Evolutionary conservation across 1,140 invertebrate genomes (phyloP), one percentile per base, ranked within the genome.

Genomic region (Cephus cinctus): DNA sequence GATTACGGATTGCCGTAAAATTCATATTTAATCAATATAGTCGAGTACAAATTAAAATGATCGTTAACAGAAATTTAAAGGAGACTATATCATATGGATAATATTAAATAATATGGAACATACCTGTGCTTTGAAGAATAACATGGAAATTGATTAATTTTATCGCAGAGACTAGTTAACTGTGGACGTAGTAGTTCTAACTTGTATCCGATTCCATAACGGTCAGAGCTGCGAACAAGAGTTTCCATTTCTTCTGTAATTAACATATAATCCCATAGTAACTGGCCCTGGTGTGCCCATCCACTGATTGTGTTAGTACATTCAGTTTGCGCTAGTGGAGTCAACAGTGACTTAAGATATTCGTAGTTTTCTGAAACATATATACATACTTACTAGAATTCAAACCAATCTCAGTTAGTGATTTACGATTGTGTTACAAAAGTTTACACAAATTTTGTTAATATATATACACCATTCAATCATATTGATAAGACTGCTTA

Each of bases 261-360:
- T 20, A 78, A 77, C 41, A 90, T 81, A 50, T 85, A 89, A 58
- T 89, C 85, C 56, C 83, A 74, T 32, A 85, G 80, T 16, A 90
- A 78, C 55, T 83, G 79, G 16, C 87, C 87, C 48, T 82, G 82
- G 59, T 74, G 63, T n/a, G 65, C 44, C 84, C 84, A 86, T 40
- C 80, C 78, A 43, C 73, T 69, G 25, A 86, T 78, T 12, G 63
- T 53, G 34, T 57, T 63, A 23, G 54, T 71, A 35, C 73, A 69
- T 36, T 81, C 76, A 15, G 56, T 48, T 15, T 64, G 59, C 27
- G 73, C 63, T 38, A 86, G 56, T 42, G 79, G 74, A 18, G 56
- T 69, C 34, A 89, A 67, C 31, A 86, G 71, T 12, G 73, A 63
- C 41, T 80, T 78, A 35, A 89, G 66, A 56, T 86, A 84, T 1